phyloP scores from a whole-genome alignment of 2,797 vertebrate species.

The Esox lucius region DNA sequence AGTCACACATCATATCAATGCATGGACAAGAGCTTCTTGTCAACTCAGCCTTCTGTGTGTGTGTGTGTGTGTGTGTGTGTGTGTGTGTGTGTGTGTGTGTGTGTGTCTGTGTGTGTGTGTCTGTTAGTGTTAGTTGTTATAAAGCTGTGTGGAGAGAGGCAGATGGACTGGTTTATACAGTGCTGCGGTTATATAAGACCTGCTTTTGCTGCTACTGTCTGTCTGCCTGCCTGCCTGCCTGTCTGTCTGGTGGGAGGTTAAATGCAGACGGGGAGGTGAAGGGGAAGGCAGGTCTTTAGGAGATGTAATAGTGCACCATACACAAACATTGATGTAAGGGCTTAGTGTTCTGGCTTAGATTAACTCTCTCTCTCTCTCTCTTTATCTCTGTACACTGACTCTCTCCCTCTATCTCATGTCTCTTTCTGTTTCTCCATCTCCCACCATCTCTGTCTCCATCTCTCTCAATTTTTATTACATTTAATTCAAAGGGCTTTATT shows the following conservation, averaged over 20 bases:
- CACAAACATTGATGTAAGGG: background rate
- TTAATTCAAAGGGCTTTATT: too few species aligned
- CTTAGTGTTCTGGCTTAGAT: conserved; percentile 4
- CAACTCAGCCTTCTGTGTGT: background rate
- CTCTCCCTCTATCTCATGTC: too few species aligned
- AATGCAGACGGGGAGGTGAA: background rate
- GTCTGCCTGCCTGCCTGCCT: background rate
- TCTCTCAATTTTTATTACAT: too few species aligned
- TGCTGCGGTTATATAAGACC: conserved; percentile 70
- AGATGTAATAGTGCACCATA: background rate
- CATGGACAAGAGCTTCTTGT: background rate
- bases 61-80: conserved; percentile 15
- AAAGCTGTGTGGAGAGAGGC: conserved; percentile 56
- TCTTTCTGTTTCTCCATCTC: too few species aligned
- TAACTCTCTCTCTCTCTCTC: background rate
- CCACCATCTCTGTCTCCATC: too few species aligned
- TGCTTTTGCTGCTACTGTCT: conserved; percentile 52
- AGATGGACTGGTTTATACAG: conserved; percentile 73
- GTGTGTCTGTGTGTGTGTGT: conserved; percentile 22
- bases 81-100: background rate
- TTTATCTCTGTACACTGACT: too few species aligned
- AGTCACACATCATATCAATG: background rate
- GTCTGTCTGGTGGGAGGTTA: conserved; percentile 40
- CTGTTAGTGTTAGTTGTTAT: conserved; percentile 35
- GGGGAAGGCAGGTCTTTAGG: conserved; percentile 12